Conservation (phyloP, 2,797 vertebrate genomes). For the Coendou prehensilis region DNA sequence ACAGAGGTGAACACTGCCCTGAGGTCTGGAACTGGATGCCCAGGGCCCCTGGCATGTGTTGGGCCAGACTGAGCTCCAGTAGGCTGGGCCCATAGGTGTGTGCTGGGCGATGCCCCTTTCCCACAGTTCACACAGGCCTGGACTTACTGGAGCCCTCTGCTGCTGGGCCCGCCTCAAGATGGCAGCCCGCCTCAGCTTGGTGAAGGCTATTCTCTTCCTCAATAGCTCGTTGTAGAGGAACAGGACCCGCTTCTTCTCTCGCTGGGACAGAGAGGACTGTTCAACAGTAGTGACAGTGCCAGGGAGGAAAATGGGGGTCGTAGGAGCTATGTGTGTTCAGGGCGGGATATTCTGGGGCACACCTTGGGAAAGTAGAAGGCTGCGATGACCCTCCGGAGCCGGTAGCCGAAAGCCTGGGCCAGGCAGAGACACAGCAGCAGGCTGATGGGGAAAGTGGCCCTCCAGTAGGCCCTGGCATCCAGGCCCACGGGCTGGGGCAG, state of each 20-base stretch:
- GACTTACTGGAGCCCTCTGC: conserved; percentile 76
- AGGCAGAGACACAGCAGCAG: conserved; percentile 89
- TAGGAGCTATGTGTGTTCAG: neutral
- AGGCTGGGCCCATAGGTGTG: neutral
- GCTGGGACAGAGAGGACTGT: conserved; percentile 82
- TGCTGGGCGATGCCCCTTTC: neutral
- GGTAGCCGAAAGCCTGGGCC: conserved; percentile 92
- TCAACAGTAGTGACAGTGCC: neutral
- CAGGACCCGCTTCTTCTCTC: conserved; percentile 92
- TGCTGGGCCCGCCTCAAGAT: conserved; percentile 47
- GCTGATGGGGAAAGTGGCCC: conserved; percentile 83
- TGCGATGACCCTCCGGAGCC: conserved; percentile 91
- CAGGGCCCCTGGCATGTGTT: neutral
- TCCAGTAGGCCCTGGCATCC: conserved; percentile 83
- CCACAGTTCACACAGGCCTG: accelerated
- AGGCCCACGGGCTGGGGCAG: conserved; percentile 88
- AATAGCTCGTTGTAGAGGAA: conserved; percentile 94
- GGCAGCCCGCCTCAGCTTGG: conserved; percentile 80
- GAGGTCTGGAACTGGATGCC: neutral
- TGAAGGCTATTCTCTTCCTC: conserved; percentile 85
- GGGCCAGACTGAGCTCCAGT: neutral
- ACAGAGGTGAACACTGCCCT: neutral
- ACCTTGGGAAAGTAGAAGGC: conserved; percentile 94
- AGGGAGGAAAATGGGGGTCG: neutral
- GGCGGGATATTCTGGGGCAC: neutral